Conservation (phyloP, 2,888 invertebrate species). For the Ormia ochracea region DNA sequence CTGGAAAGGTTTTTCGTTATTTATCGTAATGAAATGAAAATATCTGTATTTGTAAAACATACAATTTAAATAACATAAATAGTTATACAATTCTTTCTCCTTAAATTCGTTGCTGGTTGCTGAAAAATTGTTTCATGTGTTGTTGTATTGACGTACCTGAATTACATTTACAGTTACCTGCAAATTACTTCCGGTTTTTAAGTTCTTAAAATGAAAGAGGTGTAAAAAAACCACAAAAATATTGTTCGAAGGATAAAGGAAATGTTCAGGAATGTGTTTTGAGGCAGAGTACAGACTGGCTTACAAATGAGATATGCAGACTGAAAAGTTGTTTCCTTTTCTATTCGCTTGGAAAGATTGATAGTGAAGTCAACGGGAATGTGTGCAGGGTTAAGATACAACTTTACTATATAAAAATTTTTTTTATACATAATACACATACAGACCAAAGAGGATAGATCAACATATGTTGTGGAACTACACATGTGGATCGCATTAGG, state of each 20-base stretch:
- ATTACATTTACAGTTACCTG: conserved; percentile 71
- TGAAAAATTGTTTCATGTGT: conserved; percentile 13
- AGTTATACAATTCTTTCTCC: background rate
- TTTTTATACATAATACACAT: no score
- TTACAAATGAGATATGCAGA: background rate
- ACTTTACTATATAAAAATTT: no score
- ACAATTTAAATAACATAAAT: conserved; percentile 25
- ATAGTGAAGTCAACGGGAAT: no score
- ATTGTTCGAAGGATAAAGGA: conserved; percentile 38
- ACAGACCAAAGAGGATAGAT: no score
- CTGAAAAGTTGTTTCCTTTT: background rate
- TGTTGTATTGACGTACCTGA: conserved; percentile 53
- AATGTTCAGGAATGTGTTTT: conserved; percentile 15
- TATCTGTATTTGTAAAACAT: conserved; percentile 33
- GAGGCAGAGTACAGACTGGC: background rate
- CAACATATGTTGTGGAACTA: no score
- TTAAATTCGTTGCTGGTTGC: background rate
- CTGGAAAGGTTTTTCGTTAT: conserved; percentile 25
- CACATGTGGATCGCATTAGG: no score
- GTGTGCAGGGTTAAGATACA: no score
- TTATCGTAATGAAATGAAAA: conserved; percentile 40
- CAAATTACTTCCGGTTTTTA: conserved; percentile 72
- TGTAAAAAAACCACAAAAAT: conserved; percentile 12
- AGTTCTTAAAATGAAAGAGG: conserved; percentile 35
- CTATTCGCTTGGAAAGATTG: no score